Percentiles rank a stretch among this genome's conserved stretches.
Evolutionary conservation across 2,113 vertebrate genomes (phyloP).

Genomic region (Spheniscus mendiculus): DNA sequence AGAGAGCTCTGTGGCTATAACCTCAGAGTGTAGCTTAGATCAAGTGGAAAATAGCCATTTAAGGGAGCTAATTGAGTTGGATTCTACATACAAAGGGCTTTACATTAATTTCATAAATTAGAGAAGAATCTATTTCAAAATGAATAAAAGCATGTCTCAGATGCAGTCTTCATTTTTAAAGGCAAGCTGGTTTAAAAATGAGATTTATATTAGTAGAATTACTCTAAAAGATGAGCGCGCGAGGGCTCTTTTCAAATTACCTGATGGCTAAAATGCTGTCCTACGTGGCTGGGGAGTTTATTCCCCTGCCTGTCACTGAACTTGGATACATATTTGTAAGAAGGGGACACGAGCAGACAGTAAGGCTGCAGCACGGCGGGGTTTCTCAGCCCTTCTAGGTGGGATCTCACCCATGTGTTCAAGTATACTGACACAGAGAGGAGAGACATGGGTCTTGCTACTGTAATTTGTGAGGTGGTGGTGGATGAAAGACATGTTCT

Average conservation of each 20-base stretch:
- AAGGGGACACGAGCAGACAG: background rate
- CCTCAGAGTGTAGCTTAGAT: background rate
- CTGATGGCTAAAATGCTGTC: background rate
- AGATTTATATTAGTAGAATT: background rate
- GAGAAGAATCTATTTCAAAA: constrained; percentile 17
- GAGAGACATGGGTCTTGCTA: background rate
- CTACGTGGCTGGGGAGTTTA: background rate
- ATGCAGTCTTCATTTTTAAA: background rate
- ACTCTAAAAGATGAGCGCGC: background rate
- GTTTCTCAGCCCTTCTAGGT: background rate
- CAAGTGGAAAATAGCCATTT: constrained; percentile 33
- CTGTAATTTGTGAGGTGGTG: background rate
- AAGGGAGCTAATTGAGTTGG: background rate
- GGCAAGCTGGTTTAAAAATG: background rate
- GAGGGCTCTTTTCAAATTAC: background rate
- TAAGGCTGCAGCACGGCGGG: background rate
- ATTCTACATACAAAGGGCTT: background rate
- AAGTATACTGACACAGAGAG: background rate
- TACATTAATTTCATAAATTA: constrained; percentile 22
- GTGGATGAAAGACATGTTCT: background rate
- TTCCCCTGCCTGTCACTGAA: background rate
- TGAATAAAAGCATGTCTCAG: background rate
- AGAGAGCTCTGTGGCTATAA: background rate
- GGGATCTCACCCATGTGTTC: background rate
- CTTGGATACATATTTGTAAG: background rate